These are phyloP conservation scores for Brachypterus glaber DNA, from an alignment of 2,888 invertebrate genomes.

Conservation along the genomic window DNA sequence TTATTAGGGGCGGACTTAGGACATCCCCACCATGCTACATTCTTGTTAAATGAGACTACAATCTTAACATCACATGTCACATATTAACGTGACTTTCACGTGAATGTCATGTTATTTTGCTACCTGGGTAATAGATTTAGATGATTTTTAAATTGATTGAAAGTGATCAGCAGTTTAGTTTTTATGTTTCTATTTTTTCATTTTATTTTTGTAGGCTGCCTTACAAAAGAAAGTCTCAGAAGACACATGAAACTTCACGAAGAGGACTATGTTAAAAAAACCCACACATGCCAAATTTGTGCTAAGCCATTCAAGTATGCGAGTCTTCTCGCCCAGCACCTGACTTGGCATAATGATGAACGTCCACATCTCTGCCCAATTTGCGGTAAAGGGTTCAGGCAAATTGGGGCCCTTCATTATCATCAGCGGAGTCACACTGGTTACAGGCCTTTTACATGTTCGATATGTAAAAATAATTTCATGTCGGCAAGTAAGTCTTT, in stretches of 20 bases:
- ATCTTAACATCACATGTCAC: too few relatives aligned
- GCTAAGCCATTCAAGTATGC: constrained; percentile 2
- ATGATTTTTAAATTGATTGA: too few relatives aligned
- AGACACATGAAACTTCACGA: constrained; percentile 27
- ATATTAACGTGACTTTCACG: too few relatives aligned
- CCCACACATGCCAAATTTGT: constrained; percentile 15
- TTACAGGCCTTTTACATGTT: constrained; percentile 26
- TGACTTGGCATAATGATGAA: constrained; percentile 38
- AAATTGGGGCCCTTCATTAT: constrained; percentile 32
- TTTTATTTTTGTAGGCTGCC: constrained; percentile 20
- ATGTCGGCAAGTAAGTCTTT: constrained; percentile 26
- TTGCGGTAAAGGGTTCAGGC: constrained; percentile 36
- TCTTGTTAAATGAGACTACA: too few relatives aligned
- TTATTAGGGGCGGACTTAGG: too few relatives aligned
- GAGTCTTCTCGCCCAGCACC: constrained; percentile 27
- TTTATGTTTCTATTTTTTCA: neutral
- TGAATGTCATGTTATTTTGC: too few relatives aligned
- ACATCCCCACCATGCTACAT: too few relatives aligned
- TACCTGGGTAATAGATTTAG: too few relatives aligned
- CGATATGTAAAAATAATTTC: constrained; percentile 25
- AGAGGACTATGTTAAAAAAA: constrained; percentile 20
- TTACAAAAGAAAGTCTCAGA: constrained; percentile 27
- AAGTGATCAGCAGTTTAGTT: too few relatives aligned
- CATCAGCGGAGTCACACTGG: constrained; percentile 34
- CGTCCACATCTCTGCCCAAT: constrained; percentile 32